Conservation (phyloP, 1,140 invertebrate species). For the Lycorma delicatula region DNA sequence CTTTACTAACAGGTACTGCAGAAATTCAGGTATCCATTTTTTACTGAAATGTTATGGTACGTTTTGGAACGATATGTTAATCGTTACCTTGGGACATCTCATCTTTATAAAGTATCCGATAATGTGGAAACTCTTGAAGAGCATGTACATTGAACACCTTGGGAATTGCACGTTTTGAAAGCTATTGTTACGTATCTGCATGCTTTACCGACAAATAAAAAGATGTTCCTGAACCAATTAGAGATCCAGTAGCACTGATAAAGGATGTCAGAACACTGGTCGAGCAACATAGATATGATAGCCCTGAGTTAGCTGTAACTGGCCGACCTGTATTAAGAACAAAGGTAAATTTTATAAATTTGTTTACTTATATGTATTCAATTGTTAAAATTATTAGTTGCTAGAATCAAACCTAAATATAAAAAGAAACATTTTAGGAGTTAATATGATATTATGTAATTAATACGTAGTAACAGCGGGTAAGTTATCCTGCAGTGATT, state of each 20-base stretch:
- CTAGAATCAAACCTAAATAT: no score
- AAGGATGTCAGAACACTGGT: conserved; percentile 81
- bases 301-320: conserved; percentile 68
- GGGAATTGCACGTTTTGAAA: conserved; percentile 82
- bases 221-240: conserved; percentile 83
- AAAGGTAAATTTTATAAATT: no score
- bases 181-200: conserved; percentile 87
- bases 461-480: no score
- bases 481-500: no score
- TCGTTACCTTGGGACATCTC: conserved; percentile 73
- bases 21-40: conserved; percentile 96
- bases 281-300: conserved; percentile 79
- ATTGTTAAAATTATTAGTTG: no score
- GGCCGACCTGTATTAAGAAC: conserved; percentile 40
- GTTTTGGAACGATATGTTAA: conserved; percentile 88
- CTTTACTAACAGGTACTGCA: conserved; percentile 80
- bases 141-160: conserved; percentile 64
- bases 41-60: conserved; percentile 97
- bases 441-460: no score
- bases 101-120: conserved; percentile 55
- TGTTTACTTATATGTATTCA: no score
- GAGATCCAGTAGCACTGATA: conserved; percentile 80
- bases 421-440: no score
- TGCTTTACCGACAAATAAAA: conserved; percentile 76
- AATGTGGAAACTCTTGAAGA: conserved; percentile 38